Conservation (phyloP, 2,113 vertebrate genomes). For the Antennarius striatus region DNA sequence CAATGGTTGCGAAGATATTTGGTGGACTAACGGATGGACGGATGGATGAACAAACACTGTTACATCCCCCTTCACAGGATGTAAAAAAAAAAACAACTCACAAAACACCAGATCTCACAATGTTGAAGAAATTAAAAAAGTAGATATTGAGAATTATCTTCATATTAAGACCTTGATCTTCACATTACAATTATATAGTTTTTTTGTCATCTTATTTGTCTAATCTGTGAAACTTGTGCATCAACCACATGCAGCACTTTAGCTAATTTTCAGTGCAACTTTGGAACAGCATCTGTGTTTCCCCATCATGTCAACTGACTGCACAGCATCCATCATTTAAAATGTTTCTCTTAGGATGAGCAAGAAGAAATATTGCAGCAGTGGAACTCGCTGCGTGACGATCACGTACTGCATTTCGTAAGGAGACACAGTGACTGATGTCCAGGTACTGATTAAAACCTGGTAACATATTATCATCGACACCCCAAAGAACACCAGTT, state of each 20-base stretch:
- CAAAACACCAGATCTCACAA: no score
- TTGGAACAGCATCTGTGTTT: constrained; percentile 11
- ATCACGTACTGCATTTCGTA: constrained; percentile 16
- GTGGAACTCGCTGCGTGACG: background rate
- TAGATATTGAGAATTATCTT: no score
- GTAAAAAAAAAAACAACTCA: no score
- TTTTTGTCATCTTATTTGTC: background rate
- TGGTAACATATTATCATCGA: background rate
- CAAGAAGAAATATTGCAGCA: background rate
- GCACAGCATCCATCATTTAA: constrained; percentile 1
- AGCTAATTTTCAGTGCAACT: constrained; percentile 2
- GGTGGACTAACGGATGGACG: no score
- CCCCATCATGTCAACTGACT: background rate
- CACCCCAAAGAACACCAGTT: background rate
- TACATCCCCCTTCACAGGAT: no score
- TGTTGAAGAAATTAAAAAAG: no score
- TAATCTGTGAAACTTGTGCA: background rate
- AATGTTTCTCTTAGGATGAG: background rate
- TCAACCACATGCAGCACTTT: constrained; percentile 2
- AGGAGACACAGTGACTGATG: constrained; percentile 1
- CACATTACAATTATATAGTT: no score
- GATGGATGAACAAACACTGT: no score
- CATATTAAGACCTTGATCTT: no score
- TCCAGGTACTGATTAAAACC: constrained; percentile 6
- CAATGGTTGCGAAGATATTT: no score